Base-by-base conservation (phyloP, 2,797 vertebrate species). In the Presbytis comata region DNA sequence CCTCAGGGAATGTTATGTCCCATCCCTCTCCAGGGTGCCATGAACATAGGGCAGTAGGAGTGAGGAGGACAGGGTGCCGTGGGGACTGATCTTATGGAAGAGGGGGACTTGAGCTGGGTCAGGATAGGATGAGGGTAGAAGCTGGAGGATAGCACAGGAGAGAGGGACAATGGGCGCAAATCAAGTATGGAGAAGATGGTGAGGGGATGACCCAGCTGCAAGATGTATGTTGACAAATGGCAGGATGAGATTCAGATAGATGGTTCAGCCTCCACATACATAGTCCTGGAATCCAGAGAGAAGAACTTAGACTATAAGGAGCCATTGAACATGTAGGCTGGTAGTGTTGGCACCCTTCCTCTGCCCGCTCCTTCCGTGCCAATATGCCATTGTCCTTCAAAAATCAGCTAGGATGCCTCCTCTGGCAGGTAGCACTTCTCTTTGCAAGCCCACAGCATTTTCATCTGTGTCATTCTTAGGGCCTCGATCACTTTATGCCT, bases 1-100 rank as follows among this genome's bases (percentile, higher is more conserved):
- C 57, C 61, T 53, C 21, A 44, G 72, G 72, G 46, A 33, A 14
- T 5, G 10, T n/a, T 5, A 30, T 6, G 7, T 6, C 6, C 17
- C 28, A 55, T 91, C 19, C 36, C 36, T 50, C 76, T 46, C 64
- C 17, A 85, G 33, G 70, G 59, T 36, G 19, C 44, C 41, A 10
- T 48, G 67, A 74, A 3, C 7, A 8, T 6, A 88, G 22, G n/a
- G 11, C 8, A 70, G 5, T 22, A 72, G 39, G 33, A 81, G 26
- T 64, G 5, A 8, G 2, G 55, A 64, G 17, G 83, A 22, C 46
- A 39, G n/a, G n/a, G n/a, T 1, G 0, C 17, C 0, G 4, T 67
- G 70, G 59, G 28, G 14, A 9, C 74, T 59, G 46, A 22, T 13
- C 7, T 48, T 76, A 59, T 28, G 30, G 7, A 91, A 80, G 55